Evolutionary conservation across 2,113 vertebrate genomes (phyloP).

Genomic region (Kryptolebias marmoratus): DNA sequence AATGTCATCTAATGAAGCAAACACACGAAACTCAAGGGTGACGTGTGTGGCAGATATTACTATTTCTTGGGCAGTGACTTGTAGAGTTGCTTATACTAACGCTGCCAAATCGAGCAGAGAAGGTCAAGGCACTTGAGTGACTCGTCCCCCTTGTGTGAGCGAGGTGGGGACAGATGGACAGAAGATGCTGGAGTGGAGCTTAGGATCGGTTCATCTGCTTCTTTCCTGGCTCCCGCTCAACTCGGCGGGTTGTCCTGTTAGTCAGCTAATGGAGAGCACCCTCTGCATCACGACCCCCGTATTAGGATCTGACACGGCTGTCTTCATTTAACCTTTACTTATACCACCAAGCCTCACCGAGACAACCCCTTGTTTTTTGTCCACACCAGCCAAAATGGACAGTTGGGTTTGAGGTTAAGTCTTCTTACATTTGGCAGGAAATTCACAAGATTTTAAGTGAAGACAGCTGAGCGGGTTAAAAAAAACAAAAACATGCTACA

Average conservation of each 20-base stretch:
- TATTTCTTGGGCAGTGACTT: constrained; percentile 51
- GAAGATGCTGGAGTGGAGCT: constrained; percentile 68
- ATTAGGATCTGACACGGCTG: constrained; percentile 66
- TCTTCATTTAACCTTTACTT: constrained; percentile 77
- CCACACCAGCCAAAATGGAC: constrained; percentile 37
- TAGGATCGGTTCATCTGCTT: constrained; percentile 70
- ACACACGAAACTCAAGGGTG: background rate
- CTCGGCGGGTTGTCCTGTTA: constrained; percentile 62
- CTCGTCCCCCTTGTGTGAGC: constrained; percentile 49
- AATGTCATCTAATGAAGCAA: constrained; percentile 25
- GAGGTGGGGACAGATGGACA: constrained; percentile 71
- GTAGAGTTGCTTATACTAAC: constrained; percentile 32
- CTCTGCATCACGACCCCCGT: constrained; percentile 50
- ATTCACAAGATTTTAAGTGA: constrained; percentile 5
- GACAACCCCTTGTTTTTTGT: constrained; percentile 40
- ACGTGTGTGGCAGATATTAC: constrained; percentile 26
- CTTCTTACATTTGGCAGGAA: constrained; percentile 36
- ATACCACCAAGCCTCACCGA: constrained; percentile 55
- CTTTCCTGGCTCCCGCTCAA: constrained; percentile 64
- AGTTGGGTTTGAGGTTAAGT: constrained; percentile 34
- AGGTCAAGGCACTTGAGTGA: constrained; percentile 60
- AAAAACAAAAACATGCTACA: constrained; percentile 6
- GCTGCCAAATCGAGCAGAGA: constrained; percentile 62
- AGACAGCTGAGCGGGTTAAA: background rate
- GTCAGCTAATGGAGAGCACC: constrained; percentile 59